phyloP scores from a whole-genome alignment of 1,140 invertebrate species.

The Onthophagus taurus region DNA sequence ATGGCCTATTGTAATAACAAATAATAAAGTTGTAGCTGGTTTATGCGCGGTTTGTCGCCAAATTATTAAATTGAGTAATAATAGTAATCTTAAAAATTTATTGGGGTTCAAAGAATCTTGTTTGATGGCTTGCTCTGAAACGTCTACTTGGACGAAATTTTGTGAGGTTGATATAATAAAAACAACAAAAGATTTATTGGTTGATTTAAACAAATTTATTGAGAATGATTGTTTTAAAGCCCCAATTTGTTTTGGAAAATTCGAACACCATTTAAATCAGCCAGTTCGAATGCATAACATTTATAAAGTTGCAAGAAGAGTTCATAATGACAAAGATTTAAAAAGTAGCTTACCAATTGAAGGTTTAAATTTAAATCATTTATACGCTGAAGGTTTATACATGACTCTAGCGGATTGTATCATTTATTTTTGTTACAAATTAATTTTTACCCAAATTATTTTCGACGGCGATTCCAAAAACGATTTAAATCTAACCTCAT shows the following conservation, averaged over 20 bases:
- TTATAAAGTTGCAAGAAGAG: conserved; percentile 59
- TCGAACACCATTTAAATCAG: conserved; percentile 79
- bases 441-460: conserved; percentile 51
- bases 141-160: conserved; percentile 84
- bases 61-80: conserved; percentile 43
- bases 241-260: conserved; percentile 56
- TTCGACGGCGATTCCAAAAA: conserved; percentile 38
- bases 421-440: conserved; percentile 60
- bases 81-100: conserved; percentile 42
- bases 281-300: conserved; percentile 82
- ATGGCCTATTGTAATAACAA: conserved; percentile 48
- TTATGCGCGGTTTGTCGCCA: conserved; percentile 50
- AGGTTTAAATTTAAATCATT: conserved; percentile 51
- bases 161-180: conserved; percentile 75
- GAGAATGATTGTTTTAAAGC: conserved; percentile 31
- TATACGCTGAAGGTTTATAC: conserved; percentile 73
- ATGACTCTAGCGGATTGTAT: conserved; percentile 80
- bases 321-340: conserved; percentile 42
- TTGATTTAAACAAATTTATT: conserved; percentile 13
- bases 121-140: conserved; percentile 70
- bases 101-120: conserved; percentile 71
- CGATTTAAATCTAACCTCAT: conserved; percentile 52
- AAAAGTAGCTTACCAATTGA: conserved; percentile 39
- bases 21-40: conserved; percentile 55
- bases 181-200: conserved; percentile 39